Base-by-base conservation (phyloP, 1,140 invertebrate species). In the Drosophila ercepeae region DNA sequence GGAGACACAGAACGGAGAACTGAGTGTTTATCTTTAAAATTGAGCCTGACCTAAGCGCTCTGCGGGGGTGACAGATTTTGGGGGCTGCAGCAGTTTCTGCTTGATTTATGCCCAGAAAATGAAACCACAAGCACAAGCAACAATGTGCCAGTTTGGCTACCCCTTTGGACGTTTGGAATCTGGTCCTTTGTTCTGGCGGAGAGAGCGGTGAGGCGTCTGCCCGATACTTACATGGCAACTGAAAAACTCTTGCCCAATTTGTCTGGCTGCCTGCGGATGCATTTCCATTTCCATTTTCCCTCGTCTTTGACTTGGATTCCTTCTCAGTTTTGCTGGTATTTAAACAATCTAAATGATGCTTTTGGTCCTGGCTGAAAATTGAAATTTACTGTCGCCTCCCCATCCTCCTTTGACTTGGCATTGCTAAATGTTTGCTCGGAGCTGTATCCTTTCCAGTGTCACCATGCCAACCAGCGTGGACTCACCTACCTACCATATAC, bases 1-100 rank as follows among this genome's bases (percentile, higher is more conserved):
- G 32, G n/a, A 52, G 39, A 46, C 41, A 50, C 42, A 39, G 29
- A 27, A 14, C 5, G 21, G n/a, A 27, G 44, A 13, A 21, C 41
- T 53, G 58, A 81, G 77, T 79, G 77, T 81, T 75, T 79, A 79
- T 79, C 59, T 65, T 79, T 71, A 75, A 75, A 79, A 79, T 81
- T 81, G 73, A 54, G 65, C 55, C 59, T 39, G 18, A 58, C 41
- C 45, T 51, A 71, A 69, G 49, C 32, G 49, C 54, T 63, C 29
- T 23, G 53, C 46, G 55, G 44, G 52, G 44, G 27, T 48, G 50
- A 36, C 70, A 58, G 49, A 53, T 59, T 59, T 39, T n/a, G 13
- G 19, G 27, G n/a, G 2, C 48, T 55, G 53, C 50, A 64, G 73
- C 65, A 75, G 53, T 81, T 75, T 79, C 51, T 49, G 59, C 50